These are phyloP conservation scores for Hylaeus volcanicus DNA, from an alignment of 1,140 invertebrate genomes.

Conservation along the genomic window DNA sequence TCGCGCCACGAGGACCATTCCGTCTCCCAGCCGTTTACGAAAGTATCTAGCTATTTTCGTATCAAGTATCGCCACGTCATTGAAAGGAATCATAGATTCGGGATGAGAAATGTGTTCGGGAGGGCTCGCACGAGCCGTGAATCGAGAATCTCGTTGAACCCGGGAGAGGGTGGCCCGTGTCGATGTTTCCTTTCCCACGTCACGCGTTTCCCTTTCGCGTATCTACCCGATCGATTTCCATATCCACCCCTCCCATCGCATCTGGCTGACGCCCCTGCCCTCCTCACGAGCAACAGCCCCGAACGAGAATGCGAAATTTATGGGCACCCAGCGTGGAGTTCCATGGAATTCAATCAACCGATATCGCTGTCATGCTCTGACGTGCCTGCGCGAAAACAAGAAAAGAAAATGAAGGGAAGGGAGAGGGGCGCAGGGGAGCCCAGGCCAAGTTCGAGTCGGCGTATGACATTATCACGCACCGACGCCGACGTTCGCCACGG, in stretches of 20 bases:
- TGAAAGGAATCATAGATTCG: neutral
- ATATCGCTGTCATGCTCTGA: conserved; percentile 18
- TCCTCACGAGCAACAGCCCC: no score
- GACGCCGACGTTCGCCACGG: neutral
- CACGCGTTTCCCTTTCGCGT: conserved; percentile 20
- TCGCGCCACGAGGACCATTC: neutral
- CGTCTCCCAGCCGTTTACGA: neutral
- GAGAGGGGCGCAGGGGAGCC: neutral
- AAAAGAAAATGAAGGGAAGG: neutral
- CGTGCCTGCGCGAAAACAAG: neutral
- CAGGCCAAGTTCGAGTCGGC: neutral
- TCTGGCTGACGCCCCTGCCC: no score
- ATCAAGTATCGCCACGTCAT: neutral
- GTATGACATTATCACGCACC: neutral
- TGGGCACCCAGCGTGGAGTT: neutral
- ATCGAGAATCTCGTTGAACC: neutral
- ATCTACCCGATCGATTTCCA: conserved; percentile 23
- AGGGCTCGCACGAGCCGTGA: neutral
- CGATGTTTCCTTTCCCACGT: conserved; percentile 4
- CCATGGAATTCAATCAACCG: conserved; percentile 30
- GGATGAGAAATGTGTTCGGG: conserved; percentile 5
- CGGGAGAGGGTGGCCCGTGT: neutral
- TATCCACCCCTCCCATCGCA: no score
- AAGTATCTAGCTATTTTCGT: neutral
- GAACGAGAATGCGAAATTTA: conserved; percentile 26